A percentile compares a stretch with the other conserved stretches of the same genome.
These are phyloP conservation scores for Teleogryllus oceanicus DNA, from an alignment of 2,888 invertebrate genomes.

Conservation along the genomic window DNA sequence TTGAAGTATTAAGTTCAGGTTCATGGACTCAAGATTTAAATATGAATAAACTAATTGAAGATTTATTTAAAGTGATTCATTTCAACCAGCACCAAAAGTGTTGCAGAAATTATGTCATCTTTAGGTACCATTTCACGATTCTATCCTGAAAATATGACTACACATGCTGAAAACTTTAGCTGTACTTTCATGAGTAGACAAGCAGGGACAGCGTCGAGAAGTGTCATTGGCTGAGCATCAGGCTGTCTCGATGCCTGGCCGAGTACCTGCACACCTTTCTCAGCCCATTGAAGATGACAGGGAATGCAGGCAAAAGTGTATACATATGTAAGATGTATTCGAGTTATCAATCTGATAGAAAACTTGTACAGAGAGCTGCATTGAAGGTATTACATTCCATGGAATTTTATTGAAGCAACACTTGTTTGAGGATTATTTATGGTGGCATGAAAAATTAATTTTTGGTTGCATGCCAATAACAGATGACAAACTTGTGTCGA, in stretches of 20 bases:
- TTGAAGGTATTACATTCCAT: slow-evolving; percentile 50
- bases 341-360: background rate
- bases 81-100: slow-evolving; percentile 34
- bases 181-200: slow-evolving; percentile 39
- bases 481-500: slow-evolving; percentile 46
- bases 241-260: slow-evolving; percentile 46
- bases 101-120: slow-evolving; percentile 41
- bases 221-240: slow-evolving; percentile 39
- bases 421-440: slow-evolving; percentile 45
- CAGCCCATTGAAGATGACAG: slow-evolving; percentile 46
- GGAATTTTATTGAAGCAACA: slow-evolving; percentile 48
- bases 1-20: slow-evolving; percentile 28
- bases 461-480: slow-evolving; percentile 44
- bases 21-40: slow-evolving; percentile 29
- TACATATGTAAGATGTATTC: slow-evolving; percentile 33
- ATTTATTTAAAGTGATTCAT: slow-evolving; percentile 20
- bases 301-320: slow-evolving; percentile 31
- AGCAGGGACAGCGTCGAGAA: slow-evolving; percentile 36
- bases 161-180: slow-evolving; percentile 33
- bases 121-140: slow-evolving; percentile 49
- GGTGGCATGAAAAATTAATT: slow-evolving; percentile 47
- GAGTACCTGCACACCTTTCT: slow-evolving; percentile 45
- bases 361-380: slow-evolving; percentile 43
- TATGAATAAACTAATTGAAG: slow-evolving; percentile 23
- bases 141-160: slow-evolving; percentile 45